Conservation (phyloP, 2,888 invertebrate genomes). For the Oeneis ivallda region DNA sequence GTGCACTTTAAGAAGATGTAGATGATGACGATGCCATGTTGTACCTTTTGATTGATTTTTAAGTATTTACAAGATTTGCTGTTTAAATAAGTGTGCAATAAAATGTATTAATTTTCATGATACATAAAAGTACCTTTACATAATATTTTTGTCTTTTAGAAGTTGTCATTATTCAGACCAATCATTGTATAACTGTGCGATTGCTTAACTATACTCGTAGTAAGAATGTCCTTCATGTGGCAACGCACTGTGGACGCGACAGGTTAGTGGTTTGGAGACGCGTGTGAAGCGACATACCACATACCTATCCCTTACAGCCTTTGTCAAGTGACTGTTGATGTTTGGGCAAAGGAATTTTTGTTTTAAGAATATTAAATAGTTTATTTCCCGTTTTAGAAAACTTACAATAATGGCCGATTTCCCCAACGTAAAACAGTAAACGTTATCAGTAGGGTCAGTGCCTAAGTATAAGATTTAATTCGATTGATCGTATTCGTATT, state of each 20-base stretch:
- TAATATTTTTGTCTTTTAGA: background rate
- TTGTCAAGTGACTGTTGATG: constrained; percentile 27
- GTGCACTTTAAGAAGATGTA: too few relatives aligned
- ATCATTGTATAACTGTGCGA: background rate
- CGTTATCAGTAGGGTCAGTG: too few relatives aligned
- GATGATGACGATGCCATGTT: too few relatives aligned
- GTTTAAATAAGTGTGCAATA: too few relatives aligned
- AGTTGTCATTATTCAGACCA: background rate
- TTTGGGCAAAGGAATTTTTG: constrained; percentile 21
- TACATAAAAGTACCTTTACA: background rate
- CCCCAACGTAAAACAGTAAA: too few relatives aligned
- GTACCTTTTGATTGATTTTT: too few relatives aligned
- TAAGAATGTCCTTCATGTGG: constrained; percentile 33
- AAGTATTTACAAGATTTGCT: too few relatives aligned
- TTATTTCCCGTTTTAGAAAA: too few relatives aligned
- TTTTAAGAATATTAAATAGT: constrained; percentile 5
- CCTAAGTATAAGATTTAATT: too few relatives aligned
- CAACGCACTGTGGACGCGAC: constrained; percentile 34
- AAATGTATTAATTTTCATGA: too few relatives aligned
- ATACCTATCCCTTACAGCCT: constrained; percentile 32
- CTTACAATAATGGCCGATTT: too few relatives aligned
- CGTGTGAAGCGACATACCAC: constrained; percentile 38
- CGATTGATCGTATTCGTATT: too few relatives aligned
- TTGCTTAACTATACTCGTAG: background rate
- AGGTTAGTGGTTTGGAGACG: constrained; percentile 43